Conservation (phyloP, 2,888 invertebrate genomes). For the Galeopsomyia nigrocyanea region DNA sequence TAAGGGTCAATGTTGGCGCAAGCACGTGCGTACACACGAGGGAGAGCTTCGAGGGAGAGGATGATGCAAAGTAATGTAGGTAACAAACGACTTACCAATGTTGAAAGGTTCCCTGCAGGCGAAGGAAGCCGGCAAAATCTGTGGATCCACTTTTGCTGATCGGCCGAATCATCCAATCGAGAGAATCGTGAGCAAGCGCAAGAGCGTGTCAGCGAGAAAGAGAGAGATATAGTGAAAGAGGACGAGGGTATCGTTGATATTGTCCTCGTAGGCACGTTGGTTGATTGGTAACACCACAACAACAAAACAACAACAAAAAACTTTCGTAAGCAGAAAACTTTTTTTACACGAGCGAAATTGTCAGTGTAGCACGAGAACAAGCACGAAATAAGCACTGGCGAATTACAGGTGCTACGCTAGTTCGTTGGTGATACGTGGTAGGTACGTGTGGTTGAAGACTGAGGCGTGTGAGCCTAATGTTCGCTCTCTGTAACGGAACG, state of each 20-base stretch:
- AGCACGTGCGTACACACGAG: not conserved
- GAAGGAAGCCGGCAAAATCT: constrained; percentile 52
- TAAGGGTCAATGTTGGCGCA: constrained; percentile 14
- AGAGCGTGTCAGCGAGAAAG: constrained; percentile 1
- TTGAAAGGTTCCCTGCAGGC: constrained; percentile 60
- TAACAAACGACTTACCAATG: constrained; percentile 62
- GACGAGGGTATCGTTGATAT: no score
- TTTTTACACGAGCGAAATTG: no score
- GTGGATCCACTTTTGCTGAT: constrained; percentile 62
- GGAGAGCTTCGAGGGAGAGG: no score
- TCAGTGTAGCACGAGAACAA: no score
- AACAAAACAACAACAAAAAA: no score
- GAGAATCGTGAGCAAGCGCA: constrained; percentile 6
- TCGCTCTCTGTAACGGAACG: not conserved
- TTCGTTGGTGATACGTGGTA: no score
- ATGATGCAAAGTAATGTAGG: not conserved
- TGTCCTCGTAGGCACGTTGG: no score
- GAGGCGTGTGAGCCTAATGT: not conserved
- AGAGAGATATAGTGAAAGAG: not conserved
- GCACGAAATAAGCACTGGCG: no score
- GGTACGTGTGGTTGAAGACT: not conserved
- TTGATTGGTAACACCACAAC: no score
- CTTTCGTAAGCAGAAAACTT: no score
- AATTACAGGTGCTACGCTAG: no score
- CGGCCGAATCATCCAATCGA: constrained; percentile 21